Percentiles rank a stretch among this genome's conserved stretches.
Evolutionary conservation across 2,113 vertebrate species (phyloP).

Genomic region (Oxygymnocypris stewartii): DNA sequence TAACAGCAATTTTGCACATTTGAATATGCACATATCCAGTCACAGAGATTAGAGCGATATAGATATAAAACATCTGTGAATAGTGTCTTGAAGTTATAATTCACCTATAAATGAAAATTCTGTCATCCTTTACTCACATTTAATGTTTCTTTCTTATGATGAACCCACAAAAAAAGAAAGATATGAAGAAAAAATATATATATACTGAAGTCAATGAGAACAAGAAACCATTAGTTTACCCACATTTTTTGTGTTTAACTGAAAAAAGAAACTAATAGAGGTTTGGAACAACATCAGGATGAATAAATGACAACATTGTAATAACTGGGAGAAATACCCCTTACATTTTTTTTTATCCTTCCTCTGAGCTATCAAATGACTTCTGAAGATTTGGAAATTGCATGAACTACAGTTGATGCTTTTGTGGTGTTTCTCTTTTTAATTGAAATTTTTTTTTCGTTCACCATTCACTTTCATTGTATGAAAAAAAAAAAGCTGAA

Average conservation of each 20-base stretch:
- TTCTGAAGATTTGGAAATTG: neutral
- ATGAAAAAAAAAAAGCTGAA: neutral
- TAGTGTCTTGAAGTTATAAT: neutral
- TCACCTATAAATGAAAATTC: neutral
- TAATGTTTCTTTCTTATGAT: neutral
- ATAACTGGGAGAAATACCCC: neutral
- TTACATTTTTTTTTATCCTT: neutral
- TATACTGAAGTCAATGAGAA: neutral
- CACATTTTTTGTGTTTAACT: neutral
- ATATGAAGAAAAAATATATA: no score
- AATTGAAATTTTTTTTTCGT: neutral
- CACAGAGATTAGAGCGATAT: neutral
- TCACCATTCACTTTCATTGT: neutral
- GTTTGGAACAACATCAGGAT: neutral
- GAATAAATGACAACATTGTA: neutral
- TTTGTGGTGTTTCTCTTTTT: neutral
- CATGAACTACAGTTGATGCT: neutral
- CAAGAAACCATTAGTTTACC: neutral
- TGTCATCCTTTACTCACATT: neutral
- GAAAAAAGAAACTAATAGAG: neutral
- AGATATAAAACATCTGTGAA: neutral
- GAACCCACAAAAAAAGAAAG: neutral
- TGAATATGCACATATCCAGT: neutral
- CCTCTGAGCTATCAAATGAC: neutral
- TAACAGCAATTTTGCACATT: neutral